Conservation (phyloP, 2,113 vertebrate genomes). For the Paramisgurnus dabryanus region DNA sequence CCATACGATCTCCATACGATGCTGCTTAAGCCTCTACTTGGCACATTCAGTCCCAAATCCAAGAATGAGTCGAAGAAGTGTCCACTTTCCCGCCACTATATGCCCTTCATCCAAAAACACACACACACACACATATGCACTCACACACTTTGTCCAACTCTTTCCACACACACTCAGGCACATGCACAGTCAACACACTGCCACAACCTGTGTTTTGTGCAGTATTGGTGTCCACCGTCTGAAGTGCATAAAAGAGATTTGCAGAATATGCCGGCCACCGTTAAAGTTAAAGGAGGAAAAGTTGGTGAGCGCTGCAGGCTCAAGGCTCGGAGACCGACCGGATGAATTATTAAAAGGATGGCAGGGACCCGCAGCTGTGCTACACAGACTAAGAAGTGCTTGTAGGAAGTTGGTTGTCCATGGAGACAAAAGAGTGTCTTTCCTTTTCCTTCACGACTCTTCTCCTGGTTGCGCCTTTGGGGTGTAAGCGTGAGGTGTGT, state of each 20-base stretch:
- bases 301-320: constrained; percentile 48
- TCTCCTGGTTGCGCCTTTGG: constrained; percentile 1
- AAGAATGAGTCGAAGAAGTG: background rate
- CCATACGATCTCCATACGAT: background rate
- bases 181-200: background rate
- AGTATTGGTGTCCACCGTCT: background rate
- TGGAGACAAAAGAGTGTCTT: constrained; percentile 41
- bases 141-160: background rate
- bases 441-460: constrained; percentile 13
- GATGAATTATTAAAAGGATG: constrained; percentile 65
- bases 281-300: constrained; percentile 61
- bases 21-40: background rate
- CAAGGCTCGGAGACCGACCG: constrained; percentile 33
- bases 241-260: background rate
- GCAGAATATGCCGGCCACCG: constrained; percentile 33
- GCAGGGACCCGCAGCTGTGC: constrained; percentile 38
- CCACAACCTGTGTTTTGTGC: background rate
- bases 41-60: background rate
- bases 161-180: constrained; percentile 11
- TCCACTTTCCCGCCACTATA: background rate
- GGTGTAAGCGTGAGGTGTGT: background rate
- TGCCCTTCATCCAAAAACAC: background rate
- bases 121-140: background rate
- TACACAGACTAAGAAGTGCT: constrained; percentile 19
- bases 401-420: constrained; percentile 57